A percentile compares a stretch with the other conserved stretches of the same genome.
Evolutionary conservation across 2,797 vertebrate species (phyloP).

Genomic region (Threskiornis aethiopicus): DNA sequence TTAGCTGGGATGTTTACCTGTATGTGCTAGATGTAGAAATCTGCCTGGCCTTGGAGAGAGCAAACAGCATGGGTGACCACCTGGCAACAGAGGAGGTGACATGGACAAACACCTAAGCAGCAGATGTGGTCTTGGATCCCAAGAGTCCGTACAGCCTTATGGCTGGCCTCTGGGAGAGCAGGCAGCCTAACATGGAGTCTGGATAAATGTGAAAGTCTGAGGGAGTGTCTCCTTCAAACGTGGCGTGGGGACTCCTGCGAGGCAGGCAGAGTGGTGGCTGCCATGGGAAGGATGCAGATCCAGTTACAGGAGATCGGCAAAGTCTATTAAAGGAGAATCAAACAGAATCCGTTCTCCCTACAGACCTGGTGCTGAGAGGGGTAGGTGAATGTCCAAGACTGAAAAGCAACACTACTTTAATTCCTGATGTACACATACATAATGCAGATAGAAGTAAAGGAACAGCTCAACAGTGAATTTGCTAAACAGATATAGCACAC

Average conservation of each 20-base stretch:
- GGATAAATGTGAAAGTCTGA: not conserved
- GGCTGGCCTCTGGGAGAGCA: not conserved
- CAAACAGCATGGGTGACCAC: not conserved
- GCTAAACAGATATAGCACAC: not conserved
- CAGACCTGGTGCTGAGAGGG: not conserved
- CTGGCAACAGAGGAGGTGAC: not conserved
- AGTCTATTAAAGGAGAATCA: not conserved
- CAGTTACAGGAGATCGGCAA: not conserved
- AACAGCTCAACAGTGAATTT: slow-evolving; percentile 15
- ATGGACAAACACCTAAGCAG: not conserved
- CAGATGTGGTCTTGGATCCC: not conserved
- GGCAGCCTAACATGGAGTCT: not conserved
- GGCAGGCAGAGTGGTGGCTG: not conserved
- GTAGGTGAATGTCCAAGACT: not conserved
- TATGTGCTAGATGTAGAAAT: not conserved
- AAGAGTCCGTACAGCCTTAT: not conserved
- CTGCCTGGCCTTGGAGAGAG: not conserved
- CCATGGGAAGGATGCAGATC: not conserved
- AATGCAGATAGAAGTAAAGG: not conserved
- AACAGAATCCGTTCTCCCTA: not conserved
- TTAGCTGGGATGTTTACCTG: not conserved
- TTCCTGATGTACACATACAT: not conserved
- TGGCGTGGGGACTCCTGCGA: fast-evolving
- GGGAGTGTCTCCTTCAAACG: not conserved
- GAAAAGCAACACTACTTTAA: not conserved